Evolutionary conservation across 2,888 invertebrate genomes (phyloP), one percentile per base, ranked within the genome.

Genomic region (Entomobrya multifasciata): DNA sequence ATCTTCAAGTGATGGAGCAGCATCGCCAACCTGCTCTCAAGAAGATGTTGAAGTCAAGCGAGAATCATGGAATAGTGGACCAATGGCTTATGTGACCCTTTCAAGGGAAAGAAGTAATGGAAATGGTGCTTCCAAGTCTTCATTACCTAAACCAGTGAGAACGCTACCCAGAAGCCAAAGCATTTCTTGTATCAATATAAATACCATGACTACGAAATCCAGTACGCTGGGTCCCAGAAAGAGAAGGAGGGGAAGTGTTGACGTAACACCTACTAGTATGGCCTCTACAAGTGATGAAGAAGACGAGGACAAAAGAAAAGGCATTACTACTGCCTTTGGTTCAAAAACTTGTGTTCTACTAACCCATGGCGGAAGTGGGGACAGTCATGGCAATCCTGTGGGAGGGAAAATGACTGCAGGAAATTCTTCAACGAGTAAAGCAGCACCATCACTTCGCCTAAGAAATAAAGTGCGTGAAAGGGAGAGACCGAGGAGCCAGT

Each of bases 401-500:
- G 8, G 49, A 8, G 20, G 30, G 36, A 36, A 36, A 36, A 8
- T 36, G 4, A 6, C 36, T 25, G 11, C 47, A 8, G n/a, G 22
- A 8, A 11, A n/a, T 11, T 49, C 74, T n/a, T 74, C 74, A 72
- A 17, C 15, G n/a, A 17, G 27, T 8, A 52, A 47, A 49, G 22
- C 76, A 57, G 76, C 76, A 20, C 76, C 76, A 6, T 41, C 36
- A 4, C 41, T 76, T 5, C 30, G 76, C 10, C 76, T 76, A 41
- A 11, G 76, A 55, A 76, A 76, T 13, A 76, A 76, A 20, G 89
- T 89, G 0, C 30, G 89, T 22, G 90, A 90, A 57, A 76, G 89
- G 30, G 90, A 90, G 8, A 76, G 86, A 41, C 76, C 88, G 4
- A 36, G 86, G 41, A 62, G 74, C n/a, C 90, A 91, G 74, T 89